Percentiles rank a stretch among this genome's conserved stretches.
Conservation (phyloP, 2,113 vertebrate genomes). For the Beaufortia kweichowensis region DNA sequence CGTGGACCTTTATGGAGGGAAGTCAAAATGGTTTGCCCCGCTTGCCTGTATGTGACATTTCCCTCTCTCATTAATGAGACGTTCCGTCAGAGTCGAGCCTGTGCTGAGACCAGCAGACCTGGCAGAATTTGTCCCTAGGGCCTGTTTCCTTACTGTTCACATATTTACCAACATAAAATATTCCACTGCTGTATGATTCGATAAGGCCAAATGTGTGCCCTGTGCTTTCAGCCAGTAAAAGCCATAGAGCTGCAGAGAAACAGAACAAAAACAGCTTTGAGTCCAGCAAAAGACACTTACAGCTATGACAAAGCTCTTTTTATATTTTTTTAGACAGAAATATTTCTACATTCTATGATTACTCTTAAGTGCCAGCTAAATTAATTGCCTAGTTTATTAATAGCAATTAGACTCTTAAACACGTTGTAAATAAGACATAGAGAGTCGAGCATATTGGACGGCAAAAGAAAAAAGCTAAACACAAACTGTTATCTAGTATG, state of each 20-base stretch:
- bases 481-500: slow-evolving; percentile 8
- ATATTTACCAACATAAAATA: slow-evolving; percentile 61
- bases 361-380: no score
- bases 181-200: slow-evolving; percentile 59
- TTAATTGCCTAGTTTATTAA: no score
- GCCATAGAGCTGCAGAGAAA: background rate
- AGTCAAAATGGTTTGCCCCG: slow-evolving; percentile 61
- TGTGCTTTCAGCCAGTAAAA: slow-evolving; percentile 22
- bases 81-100: slow-evolving; percentile 53
- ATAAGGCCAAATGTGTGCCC: slow-evolving; percentile 56
- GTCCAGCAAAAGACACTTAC: background rate
- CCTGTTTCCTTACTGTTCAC: slow-evolving; percentile 53
- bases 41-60: slow-evolving; percentile 60
- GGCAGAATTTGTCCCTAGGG: slow-evolving; percentile 64
- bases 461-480: slow-evolving; percentile 1
- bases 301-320: no score
- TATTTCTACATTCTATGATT: no score
- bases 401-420: no score
- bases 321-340: no score
- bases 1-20: slow-evolving; percentile 48
- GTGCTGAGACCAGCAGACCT: slow-evolving; percentile 65
- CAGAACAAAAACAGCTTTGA: slow-evolving; percentile 12
- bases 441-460: background rate
- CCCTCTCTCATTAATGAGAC: slow-evolving; percentile 70
- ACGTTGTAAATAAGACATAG: background rate